Base-by-base conservation (phyloP, 2,888 invertebrate species). In the Coecobrya sp. region DNA sequence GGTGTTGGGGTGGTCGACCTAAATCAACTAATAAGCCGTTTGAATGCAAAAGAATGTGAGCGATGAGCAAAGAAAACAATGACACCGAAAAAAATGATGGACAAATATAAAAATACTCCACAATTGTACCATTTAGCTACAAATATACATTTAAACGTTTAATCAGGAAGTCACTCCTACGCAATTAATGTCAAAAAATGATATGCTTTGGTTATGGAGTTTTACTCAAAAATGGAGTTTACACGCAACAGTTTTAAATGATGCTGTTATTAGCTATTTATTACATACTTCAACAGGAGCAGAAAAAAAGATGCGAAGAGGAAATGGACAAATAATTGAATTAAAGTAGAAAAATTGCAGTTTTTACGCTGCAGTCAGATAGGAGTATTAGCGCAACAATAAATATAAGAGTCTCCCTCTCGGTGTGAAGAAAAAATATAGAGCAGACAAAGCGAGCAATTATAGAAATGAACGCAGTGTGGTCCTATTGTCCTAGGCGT, bases 321-420 rank as follows among this genome's bases (percentile, higher is more conserved):
- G 87, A 87, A 87, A 87, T 87, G 87, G 62, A 8, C 45, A 79
- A 87, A 79, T 87, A 87, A 87, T 76, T 87, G 87, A 79, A 87
- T 87, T 87, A 87, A 87, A 45, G 45, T 25, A 62, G 45, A 87
- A 79, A 87, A 76, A 76, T 76, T 42, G 45, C 76, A 76, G 76
- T 76, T 45, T 76, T 45, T 76, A 25, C 42, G n/a, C 7, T n/a
- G 42, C 16, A 70, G 16, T 16, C 7, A 70, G 16, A 30, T 11
- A 42, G 27, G 2, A 27, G 27, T 16, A 70, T 68, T 27, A 36
- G 42, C 19, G 49, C 25, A 76, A 49, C 42, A 22, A 49, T 19
- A 42, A 25, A 22, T 1, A 19, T 42, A 45, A 30, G 13, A 70
- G 16, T n/a, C n/a, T n/a, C n/a, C n/a, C n/a, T n/a, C n/a, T 13